Base-by-base conservation (phyloP, 2,113 vertebrate species). In the Naja naja region DNA sequence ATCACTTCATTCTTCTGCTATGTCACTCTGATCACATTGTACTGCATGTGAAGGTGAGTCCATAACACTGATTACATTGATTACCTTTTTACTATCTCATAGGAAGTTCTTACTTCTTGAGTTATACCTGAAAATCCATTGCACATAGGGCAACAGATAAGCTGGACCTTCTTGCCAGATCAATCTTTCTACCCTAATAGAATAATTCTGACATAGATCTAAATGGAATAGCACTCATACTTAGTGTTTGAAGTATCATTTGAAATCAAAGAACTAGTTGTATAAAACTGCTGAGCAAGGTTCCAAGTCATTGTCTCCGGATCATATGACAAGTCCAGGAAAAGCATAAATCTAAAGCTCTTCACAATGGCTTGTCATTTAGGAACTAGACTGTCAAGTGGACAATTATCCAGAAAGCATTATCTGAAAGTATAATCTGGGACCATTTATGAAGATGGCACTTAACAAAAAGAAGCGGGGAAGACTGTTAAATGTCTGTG, bases 401-500 rank as follows among this genome's bases (percentile, higher is more conserved):
- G 89, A 94, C 86, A 90, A 81, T 92, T 94, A 92, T 23, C 60
- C 54, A 89, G 52, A 91, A 90, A 85, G 92, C 64, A 47, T 39
- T 86, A 53, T 94, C 47, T 88, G 53, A 54, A 93, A 88, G 85
- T 92, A 92, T 94, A 89, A 92, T 89, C 47, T 90, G 89, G 91
- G 92, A 47, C 5, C 4, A 3, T 91, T 89, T 69, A 74, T 96
- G 94, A 96, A 94, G 96, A 95, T 90, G 55, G 47, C n/a, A 88
- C 16, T 90, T 64, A 86, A 64, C 0, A 56, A 92, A 92, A 87
- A n/a, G 5, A 20, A 45, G 1, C 11, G 25, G 30, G 2, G 18
- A 3, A 20, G 18, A 43, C 34, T 81, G 34, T 81, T 81, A 81
- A 81, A 81, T 81, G 34, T 39, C 16, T 81, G n/a, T 81, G 74